Percentiles rank a stretch among this genome's conserved stretches.
Evolutionary conservation across 2,888 invertebrate genomes (phyloP).

Genomic region (Tineola bisselliella): DNA sequence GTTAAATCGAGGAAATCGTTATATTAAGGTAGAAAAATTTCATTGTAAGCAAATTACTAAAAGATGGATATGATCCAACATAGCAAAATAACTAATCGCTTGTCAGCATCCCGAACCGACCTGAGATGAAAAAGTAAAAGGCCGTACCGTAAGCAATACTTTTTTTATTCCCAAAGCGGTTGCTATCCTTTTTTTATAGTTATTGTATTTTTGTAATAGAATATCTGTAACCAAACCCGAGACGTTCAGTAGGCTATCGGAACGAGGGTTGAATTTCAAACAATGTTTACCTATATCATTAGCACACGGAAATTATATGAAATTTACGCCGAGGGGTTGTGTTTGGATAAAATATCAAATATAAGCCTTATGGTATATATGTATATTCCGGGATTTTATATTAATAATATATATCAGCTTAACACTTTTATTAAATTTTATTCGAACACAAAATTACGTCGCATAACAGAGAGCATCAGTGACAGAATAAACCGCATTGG

Average conservation of each 20-base stretch:
- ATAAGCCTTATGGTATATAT: background rate
- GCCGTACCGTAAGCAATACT: background rate
- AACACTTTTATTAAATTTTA: no score
- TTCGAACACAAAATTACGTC: no score
- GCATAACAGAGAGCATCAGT: no score
- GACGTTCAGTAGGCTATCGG: background rate
- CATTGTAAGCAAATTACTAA: no score
- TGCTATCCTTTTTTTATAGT: background rate
- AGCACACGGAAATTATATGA: background rate
- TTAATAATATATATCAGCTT: no score
- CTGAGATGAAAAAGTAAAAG: background rate
- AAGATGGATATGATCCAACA: background rate
- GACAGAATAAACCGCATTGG: no score
- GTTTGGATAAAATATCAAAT: background rate
- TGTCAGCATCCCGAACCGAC: background rate
- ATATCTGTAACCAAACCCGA: background rate
- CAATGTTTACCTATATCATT: background rate
- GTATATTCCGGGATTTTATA: background rate
- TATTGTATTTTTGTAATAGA: slow-evolving; percentile 5
- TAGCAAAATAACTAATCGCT: background rate
- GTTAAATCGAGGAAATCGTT: no score
- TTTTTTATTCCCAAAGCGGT: background rate
- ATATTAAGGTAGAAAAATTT: no score
- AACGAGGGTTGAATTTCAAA: background rate
- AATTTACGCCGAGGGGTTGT: background rate